Conservation (phyloP, 2,113 vertebrate genomes). For the Tachycineta bicolor region DNA sequence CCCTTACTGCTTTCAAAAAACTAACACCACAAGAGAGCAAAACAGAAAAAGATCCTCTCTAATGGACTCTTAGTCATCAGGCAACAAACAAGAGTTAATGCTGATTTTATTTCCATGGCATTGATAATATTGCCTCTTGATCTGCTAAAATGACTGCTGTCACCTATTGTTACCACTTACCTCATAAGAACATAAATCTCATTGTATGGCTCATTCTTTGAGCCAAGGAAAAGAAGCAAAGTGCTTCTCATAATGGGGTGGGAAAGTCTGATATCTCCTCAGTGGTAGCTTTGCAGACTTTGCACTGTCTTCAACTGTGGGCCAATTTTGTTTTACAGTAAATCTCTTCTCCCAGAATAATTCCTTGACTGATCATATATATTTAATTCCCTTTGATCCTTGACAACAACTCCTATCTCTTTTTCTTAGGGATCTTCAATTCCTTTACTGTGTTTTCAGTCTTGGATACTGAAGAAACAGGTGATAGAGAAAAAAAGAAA, state of each 20-base stretch:
- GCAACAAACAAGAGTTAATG: not conserved
- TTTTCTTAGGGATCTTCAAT: not conserved
- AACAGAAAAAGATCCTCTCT: not conserved
- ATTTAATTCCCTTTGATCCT: not conserved
- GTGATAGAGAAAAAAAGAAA: not conserved
- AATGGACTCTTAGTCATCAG: not conserved
- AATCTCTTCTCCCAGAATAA: not conserved
- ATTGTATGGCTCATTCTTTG: not conserved
- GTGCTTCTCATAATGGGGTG: not conserved
- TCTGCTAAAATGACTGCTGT: not conserved
- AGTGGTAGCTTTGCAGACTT: not conserved
- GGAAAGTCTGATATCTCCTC: not conserved
- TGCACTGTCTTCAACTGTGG: not conserved
- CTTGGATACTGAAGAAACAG: not conserved
- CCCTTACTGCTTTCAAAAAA: constrained; percentile 2
- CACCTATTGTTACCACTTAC: not conserved
- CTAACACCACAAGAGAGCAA: not conserved
- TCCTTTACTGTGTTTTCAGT: not conserved
- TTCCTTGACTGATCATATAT: not conserved
- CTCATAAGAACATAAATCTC: not conserved
- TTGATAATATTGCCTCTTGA: not conserved
- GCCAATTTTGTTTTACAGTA: not conserved
- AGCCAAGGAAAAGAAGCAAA: not conserved
- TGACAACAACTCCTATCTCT: not conserved
- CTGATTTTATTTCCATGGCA: not conserved